These are phyloP conservation scores for Dermatophagoides farinae DNA, from an alignment of 1,140 invertebrate species.

Conservation along the genomic window DNA sequence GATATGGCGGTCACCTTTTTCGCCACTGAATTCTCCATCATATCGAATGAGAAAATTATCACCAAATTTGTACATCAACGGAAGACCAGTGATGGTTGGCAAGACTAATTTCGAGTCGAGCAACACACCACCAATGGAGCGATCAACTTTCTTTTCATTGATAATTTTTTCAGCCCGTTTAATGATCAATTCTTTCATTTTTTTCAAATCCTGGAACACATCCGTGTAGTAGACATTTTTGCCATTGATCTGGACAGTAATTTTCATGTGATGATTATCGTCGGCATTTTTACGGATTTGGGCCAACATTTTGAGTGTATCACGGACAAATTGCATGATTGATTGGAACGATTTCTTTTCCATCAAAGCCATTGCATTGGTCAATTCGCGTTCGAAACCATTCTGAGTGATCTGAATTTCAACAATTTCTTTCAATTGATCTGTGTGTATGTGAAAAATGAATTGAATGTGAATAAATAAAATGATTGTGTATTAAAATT, in stretches of 20 bases:
- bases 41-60: background rate
- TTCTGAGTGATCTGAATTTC: background rate
- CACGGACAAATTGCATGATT: too few species aligned
- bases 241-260: background rate
- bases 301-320: background rate
- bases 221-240: slow-evolving; percentile 4
- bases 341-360: too few species aligned
- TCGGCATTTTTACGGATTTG: background rate
- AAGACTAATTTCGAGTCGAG: background rate
- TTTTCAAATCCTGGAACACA: slow-evolving; percentile 1
- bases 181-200: background rate
- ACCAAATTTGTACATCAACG: background rate
- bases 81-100: background rate
- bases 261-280: background rate
- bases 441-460: background rate
- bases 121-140: background rate
- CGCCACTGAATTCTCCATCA: background rate
- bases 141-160: background rate
- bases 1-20: background rate
- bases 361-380: too few species aligned
- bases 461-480: background rate
- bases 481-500: background rate
- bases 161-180: background rate
- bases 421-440: background rate
- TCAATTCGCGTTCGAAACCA: slow-evolving; percentile 1